Evolutionary conservation across 2,797 vertebrate genomes (phyloP), one percentile per base, ranked within the genome.

Genomic region (Salmo trutta): DNA sequence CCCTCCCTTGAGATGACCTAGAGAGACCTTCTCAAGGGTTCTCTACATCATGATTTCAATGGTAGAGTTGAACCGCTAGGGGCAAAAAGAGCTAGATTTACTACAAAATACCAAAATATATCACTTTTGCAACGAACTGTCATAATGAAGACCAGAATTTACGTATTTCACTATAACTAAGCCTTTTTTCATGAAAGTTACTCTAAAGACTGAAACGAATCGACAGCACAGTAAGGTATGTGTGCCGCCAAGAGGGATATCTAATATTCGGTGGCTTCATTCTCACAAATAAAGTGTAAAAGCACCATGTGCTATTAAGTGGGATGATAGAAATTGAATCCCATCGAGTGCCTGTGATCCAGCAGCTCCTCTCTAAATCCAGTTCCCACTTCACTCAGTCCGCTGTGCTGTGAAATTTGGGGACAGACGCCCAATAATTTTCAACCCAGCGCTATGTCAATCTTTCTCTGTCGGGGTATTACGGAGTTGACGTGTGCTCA

Each of bases 381-480:
- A 24, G 73, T 65, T 67, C 3, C 72, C 33, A 75, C 79, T 68
- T 53, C 77, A 65, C 76, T 76, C 33, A 74, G 66, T 79, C 75
- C 66, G 70, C 70, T 79, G 74, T 75, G 75, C 79, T 78, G 82
- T 79, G 77, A 82, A 79, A 79, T 84, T 73, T 73, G 77, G 53
- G 74, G 75, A 76, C 73, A 82, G 82, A 79, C 71, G 81, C 73
- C 75, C 79, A 81, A 85, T 83, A 74, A 73, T 85, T 78, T 71
- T 64, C 67, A 73, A 77, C 69, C 67, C 80, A 64, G 80, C 52
- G 78, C 79, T 68, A 66, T 82, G 85, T 77, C 80, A 74, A 73
- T 82, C 47, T 68, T 66, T 79, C 77, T 77, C 69, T 51, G 53
- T 29, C 69, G 41, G 24, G 65, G 77, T 64, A 72, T 82, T 82